Conservation (phyloP, 2,888 invertebrate genomes). For the Cyrtodaria siliqua region DNA sequence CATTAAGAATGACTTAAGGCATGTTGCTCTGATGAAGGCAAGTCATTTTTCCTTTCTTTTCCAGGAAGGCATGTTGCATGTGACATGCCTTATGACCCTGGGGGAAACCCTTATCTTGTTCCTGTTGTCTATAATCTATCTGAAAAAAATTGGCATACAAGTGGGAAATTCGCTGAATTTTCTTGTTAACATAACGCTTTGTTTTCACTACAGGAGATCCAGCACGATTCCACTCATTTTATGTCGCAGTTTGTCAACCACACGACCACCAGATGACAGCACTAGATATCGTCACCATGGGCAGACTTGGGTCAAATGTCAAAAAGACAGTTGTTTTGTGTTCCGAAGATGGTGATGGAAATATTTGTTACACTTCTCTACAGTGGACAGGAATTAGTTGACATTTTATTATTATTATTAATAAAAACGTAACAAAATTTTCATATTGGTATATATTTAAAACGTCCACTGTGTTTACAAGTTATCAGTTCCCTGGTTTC, state of each 20-base stretch:
- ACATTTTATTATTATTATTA: background rate
- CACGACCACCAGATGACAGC: constrained; percentile 86
- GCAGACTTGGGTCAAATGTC: constrained; percentile 91
- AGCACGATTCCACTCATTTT: constrained; percentile 92
- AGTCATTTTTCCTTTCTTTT: no score
- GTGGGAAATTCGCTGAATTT: no score
- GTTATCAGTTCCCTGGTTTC: no score
- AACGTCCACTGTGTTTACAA: no score
- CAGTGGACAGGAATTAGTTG: constrained; percentile 82
- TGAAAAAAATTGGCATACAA: no score
- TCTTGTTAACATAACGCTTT: no score
- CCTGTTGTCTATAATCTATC: no score
- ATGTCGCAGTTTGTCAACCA: constrained; percentile 90
- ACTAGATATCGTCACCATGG: constrained; percentile 89
- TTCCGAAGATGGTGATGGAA: constrained; percentile 86
- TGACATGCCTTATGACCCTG: no score
- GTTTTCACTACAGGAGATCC: constrained; percentile 94
- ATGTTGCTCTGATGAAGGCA: no score
- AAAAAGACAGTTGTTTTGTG: constrained; percentile 92
- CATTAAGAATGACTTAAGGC: no score
- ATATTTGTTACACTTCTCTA: constrained; percentile 83
- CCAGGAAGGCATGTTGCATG: no score
- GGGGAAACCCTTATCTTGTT: no score
- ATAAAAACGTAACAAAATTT: background rate
- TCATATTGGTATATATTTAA: background rate